Evolutionary conservation across 2,113 vertebrate species (phyloP), one percentile per base, ranked within the genome.

Genomic region (Phocoena phocoena): DNA sequence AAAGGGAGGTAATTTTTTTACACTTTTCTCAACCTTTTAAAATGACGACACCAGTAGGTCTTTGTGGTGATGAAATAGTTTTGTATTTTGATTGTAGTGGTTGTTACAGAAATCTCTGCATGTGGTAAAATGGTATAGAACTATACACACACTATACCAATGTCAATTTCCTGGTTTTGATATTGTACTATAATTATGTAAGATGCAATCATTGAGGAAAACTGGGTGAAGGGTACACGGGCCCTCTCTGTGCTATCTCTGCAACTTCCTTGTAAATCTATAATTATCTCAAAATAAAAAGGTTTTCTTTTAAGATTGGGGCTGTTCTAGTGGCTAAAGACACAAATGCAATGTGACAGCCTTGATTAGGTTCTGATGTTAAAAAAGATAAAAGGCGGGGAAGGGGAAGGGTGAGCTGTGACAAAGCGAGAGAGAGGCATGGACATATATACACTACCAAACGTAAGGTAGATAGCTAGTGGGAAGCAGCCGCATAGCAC

Each of bases 241-340:
- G 36, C 31, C 36, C 12, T 83, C 47, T 93, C 47, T 93, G 58
- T 93, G 65, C 60, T 87, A 31, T 62, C 33, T 82, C 28, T 81
- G 71, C 18, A 76, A 65, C 33, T 81, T 91, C 62, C 50, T 93
- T 95, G 25, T 77, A 82, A 86, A 94, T 93, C 62, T 92, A 33
- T 79, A 85, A 79, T 74, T 93, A 84, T 88, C 88, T 88, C 41
- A 84, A 88, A 95, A 65, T 90, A 94, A 83, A 88, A 84, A 8
- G 2, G 2, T 60, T 94, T 38, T 71, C 33, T 62, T 44, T 60
- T 28, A 47, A 81, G 67, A 81, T 63, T 65, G 28, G 21, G 31
- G 53, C 47, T 96, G 2, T 44, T 95, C 38, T 81, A 62, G 53
- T 76, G 53, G 7, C 55, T 82, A 53, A 95, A 71, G 36, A 85